Evolutionary conservation across 2,113 vertebrate genomes (phyloP), one percentile per base, ranked within the genome.

Genomic region (Nothobranchius furzeri): DNA sequence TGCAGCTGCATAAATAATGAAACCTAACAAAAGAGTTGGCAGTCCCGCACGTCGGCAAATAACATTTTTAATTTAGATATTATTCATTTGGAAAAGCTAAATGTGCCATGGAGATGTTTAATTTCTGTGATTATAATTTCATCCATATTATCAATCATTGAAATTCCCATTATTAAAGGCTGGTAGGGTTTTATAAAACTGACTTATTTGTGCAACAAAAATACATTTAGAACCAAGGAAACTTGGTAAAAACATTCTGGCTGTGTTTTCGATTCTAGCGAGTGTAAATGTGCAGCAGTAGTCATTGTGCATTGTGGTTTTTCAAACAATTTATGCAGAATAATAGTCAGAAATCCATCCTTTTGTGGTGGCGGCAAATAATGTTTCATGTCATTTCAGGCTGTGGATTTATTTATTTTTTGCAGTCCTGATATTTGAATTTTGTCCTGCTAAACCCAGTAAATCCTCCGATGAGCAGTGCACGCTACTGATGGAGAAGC

Each of bases 301-400:
- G 36, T 3, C 6, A 46, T 24, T 24, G 20, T 20, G 30, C 25
- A 40, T 25, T 59, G 40, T 37, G 14, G n/a, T 25, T 59, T 64
- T 45, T 45, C 2, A 45, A 11, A 45, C 43, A 13, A 0, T 45
- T 45, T 45, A 45, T 72, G 30, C 30, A 30, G 68, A 70, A 76
- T 79, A 51, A 77, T 82, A 69, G 68, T 60, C 51, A 75, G 57
- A 57, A 25, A 69, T 84, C 45, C 50, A 53, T 60, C 75, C 68
- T 70, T 76, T 63, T 73, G 20, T 66, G 40, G 73, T 78, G 60
- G 71, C 65, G 52, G 37, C 17, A 46, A 42, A 70, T 42, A 50
- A 60, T 54, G 20, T 66, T 76, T 49, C 1, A 40, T 46, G 67
- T 65, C 48, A 61, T 60, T 60, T 46, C 20, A 45, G 17, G 37